These are phyloP conservation scores for Ornithorhynchus anatinus DNA, from an alignment of 2,113 vertebrate species.

Conservation along the genomic window DNA sequence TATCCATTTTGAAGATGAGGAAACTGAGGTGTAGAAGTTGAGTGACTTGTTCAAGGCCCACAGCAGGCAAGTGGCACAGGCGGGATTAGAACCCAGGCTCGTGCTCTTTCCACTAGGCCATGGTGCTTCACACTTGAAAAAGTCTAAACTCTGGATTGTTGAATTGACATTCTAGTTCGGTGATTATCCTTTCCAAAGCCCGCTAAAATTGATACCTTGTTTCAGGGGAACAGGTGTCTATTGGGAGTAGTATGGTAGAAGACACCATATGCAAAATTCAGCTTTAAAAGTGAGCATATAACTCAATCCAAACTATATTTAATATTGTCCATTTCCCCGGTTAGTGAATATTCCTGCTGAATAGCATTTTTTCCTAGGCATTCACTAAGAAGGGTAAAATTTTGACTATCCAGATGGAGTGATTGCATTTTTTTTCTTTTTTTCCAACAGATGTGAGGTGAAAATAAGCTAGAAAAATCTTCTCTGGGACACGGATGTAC, in stretches of 20 bases:
- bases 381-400: constrained; percentile 62
- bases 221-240: constrained; percentile 70
- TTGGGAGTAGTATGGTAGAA: constrained; percentile 68
- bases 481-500: constrained; percentile 81
- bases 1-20: no score
- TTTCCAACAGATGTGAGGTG: constrained; percentile 92
- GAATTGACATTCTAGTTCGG: constrained; percentile 52
- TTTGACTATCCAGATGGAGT: constrained; percentile 54
- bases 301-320: constrained; percentile 67
- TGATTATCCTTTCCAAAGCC: constrained; percentile 26
- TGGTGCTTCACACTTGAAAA: no score
- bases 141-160: no score
- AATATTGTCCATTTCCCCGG: constrained; percentile 66
- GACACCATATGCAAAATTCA: constrained; percentile 69
- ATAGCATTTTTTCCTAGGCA: constrained; percentile 39
- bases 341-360: constrained; percentile 62
- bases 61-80: no score
- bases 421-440: constrained; percentile 56
- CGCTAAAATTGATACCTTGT: constrained; percentile 67
- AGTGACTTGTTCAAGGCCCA: no score
- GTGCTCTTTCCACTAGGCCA: no score
- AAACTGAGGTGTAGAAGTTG: no score
- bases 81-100: no score
- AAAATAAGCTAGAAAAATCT: constrained; percentile 81
- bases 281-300: constrained; percentile 69